phyloP scores from a whole-genome alignment of 1,140 invertebrate species.

The Philaenus spumarius region DNA sequence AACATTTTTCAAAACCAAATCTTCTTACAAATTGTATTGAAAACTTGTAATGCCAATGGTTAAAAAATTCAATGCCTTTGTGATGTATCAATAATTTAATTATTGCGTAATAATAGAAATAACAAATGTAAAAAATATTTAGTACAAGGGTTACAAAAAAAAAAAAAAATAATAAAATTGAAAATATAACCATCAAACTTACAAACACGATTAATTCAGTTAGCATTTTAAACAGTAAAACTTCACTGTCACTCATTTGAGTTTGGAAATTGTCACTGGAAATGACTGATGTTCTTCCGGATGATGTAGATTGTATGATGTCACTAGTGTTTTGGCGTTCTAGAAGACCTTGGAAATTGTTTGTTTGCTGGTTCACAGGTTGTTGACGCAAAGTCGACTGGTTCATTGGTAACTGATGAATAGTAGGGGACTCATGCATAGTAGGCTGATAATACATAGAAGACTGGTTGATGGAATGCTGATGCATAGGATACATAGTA shows the following conservation, averaged over 20 bases:
- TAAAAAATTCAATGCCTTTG: conserved; percentile 7
- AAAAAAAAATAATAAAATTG: conserved; percentile 4
- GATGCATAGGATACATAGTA: conserved; percentile 10
- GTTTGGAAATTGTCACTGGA: conserved; percentile 12
- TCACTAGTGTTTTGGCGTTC: conserved; percentile 9
- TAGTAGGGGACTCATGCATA: neutral
- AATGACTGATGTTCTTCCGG: conserved; percentile 11
- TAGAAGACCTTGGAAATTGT: conserved; percentile 1
- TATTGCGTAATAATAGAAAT: conserved; percentile 1
- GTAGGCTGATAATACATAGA: conserved; percentile 7
- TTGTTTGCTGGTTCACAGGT: conserved; percentile 4
- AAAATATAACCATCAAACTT: too few relatives aligned
- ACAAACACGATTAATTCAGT: neutral
- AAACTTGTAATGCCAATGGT: neutral
- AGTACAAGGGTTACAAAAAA: neutral
- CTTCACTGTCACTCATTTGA: conserved; percentile 11
- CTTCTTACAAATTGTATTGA: conserved; percentile 10
- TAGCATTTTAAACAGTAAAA: neutral
- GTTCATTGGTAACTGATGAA: conserved; percentile 1
- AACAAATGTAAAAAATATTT: neutral
- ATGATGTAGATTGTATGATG: conserved; percentile 12
- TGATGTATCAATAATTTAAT: conserved; percentile 2
- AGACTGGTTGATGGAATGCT: conserved; percentile 11
- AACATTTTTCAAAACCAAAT: conserved; percentile 8
- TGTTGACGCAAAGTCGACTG: neutral